A percentile compares a stretch with the other conserved stretches of the same genome.
phyloP scores from a whole-genome alignment of 1,140 invertebrate genomes.

The Drosophila oshimai region DNA sequence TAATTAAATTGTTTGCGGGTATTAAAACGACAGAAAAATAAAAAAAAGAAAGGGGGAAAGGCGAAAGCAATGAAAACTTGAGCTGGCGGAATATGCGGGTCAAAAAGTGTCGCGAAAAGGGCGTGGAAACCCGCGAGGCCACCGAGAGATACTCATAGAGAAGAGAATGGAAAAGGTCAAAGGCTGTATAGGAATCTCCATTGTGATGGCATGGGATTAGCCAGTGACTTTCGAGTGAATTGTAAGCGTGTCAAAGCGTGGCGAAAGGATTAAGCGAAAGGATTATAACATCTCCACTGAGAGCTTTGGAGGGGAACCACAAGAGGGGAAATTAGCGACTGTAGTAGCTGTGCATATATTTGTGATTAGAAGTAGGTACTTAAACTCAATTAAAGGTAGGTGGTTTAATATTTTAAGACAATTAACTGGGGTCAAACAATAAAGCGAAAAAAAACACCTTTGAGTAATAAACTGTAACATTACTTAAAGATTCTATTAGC shows the following conservation, averaged over 20 bases:
- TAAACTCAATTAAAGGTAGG: neutral
- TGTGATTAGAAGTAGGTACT: neutral
- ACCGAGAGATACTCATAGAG: neutral
- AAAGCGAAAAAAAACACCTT: too few species aligned
- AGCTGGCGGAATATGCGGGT: slow-evolving; percentile 55
- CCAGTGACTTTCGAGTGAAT: slow-evolving; percentile 72
- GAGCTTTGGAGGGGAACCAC: neutral
- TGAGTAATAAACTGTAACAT: too few species aligned
- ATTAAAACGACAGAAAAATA: slow-evolving; percentile 74
- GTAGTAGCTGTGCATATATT: neutral
- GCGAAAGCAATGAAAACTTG: slow-evolving; percentile 65
- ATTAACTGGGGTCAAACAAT: too few species aligned
- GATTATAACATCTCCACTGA: slow-evolving; percentile 56
- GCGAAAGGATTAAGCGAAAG: slow-evolving; percentile 67
- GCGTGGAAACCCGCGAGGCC: slow-evolving; percentile 34
- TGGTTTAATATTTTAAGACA: too few species aligned
- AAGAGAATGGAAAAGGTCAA: slow-evolving; percentile 7
- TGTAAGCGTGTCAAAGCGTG: slow-evolving; percentile 75
- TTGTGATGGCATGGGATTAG: slow-evolving; percentile 65
- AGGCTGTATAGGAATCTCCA: slow-evolving; percentile 42
- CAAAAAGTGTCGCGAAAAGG: slow-evolving; percentile 48
- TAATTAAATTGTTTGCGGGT: slow-evolving; percentile 80
- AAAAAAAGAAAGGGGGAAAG: slow-evolving; percentile 8
- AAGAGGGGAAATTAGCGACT: neutral
- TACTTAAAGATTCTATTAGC: too few species aligned